These are phyloP conservation scores for Aldrovandia affinis DNA, from an alignment of 2,797 vertebrate species.

Conservation along the genomic window DNA sequence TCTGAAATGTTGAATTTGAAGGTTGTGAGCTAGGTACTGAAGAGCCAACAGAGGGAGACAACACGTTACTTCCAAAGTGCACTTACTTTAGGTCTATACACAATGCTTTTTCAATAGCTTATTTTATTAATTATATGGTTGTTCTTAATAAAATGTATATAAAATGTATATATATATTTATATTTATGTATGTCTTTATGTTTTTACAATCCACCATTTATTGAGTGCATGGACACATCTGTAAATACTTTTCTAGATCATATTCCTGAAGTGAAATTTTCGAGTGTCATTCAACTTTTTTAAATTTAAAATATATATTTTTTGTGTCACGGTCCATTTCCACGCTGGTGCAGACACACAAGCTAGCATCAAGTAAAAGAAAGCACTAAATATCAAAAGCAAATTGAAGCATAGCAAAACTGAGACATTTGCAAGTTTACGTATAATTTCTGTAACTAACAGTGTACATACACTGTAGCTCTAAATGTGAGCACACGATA, in stretches of 20 bases:
- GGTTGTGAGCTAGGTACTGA: neutral
- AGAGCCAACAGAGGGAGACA: constrained; percentile 10
- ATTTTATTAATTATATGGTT: neutral
- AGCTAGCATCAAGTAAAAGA: neutral
- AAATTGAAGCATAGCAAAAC: neutral
- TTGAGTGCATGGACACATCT: neutral
- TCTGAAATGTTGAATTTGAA: neutral
- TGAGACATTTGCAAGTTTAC: neutral
- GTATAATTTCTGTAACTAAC: neutral
- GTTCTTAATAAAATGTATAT: neutral
- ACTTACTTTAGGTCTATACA: neutral
- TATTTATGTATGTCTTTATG: no score
- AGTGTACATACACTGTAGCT: neutral
- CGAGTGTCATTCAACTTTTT: neutral
- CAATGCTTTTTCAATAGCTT: neutral
- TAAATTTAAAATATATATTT: neutral
- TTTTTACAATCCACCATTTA: neutral
- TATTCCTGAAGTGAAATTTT: neutral
- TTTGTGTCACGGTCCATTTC: neutral
- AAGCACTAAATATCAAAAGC: neutral
- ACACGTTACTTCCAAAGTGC: neutral
- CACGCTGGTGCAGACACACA: neutral
- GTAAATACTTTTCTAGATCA: neutral
- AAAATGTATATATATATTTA: neutral
- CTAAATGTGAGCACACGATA: neutral